Conservation (phyloP, 2,113 vertebrate species). For the Scomber colias region DNA sequence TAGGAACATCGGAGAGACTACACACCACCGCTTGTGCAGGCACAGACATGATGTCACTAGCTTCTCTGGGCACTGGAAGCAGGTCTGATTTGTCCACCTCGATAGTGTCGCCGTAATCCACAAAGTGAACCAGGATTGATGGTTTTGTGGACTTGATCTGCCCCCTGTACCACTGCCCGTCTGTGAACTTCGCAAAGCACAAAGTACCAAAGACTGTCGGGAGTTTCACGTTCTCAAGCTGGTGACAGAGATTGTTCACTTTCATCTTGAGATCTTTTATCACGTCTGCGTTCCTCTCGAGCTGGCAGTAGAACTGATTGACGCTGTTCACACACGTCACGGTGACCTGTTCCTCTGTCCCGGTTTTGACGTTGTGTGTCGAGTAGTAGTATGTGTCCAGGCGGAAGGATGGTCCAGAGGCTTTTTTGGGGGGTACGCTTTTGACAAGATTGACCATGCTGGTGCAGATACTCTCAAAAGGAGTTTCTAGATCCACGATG, state of each 20-base stretch:
- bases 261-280: constrained; percentile 83
- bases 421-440: constrained; percentile 71
- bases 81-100: constrained; percentile 82
- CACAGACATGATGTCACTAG: constrained; percentile 87
- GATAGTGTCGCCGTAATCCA: constrained; percentile 93
- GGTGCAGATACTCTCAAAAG: constrained; percentile 90
- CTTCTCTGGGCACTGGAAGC: constrained; percentile 88
- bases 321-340: constrained; percentile 87
- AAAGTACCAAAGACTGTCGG: constrained; percentile 77
- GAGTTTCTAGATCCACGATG: constrained; percentile 92
- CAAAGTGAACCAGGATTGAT: constrained; percentile 88
- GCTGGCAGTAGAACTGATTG: constrained; percentile 91
- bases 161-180: constrained; percentile 92
- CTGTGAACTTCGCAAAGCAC: constrained; percentile 92
- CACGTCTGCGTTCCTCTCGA: constrained; percentile 84
- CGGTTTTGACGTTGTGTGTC: constrained; percentile 89
- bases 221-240: constrained; percentile 66
- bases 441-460: constrained; percentile 84
- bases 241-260: constrained; percentile 80
- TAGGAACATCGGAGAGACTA: constrained; percentile 87
- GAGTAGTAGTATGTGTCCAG: constrained; percentile 93
- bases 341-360: constrained; percentile 89
- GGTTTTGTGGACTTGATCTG: constrained; percentile 82
- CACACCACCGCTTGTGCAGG: constrained; percentile 93
- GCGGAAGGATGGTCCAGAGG: constrained; percentile 77